phyloP scores from a whole-genome alignment of 2,888 invertebrate species.

The Argynnis bischoffii region DNA sequence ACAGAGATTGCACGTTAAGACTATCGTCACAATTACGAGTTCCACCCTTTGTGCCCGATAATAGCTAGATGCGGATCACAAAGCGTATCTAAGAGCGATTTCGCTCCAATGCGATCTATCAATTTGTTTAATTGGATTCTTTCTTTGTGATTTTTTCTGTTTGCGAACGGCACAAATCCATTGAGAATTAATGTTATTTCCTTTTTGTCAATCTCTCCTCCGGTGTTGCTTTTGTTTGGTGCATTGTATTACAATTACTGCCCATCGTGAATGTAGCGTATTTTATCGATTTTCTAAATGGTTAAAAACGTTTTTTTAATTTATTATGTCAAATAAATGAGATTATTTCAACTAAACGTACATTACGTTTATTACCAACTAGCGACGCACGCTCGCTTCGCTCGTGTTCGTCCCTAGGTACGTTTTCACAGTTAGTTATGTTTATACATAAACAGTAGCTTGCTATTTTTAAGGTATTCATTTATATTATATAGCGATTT shows the following conservation, averaged over 20 bases:
- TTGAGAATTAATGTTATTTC: constrained; percentile 66
- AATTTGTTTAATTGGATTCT: constrained; percentile 79
- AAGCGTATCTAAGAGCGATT: constrained; percentile 56
- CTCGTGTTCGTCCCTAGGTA: no score
- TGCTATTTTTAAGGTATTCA: no score
- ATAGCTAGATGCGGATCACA: constrained; percentile 69
- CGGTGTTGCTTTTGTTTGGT: constrained; percentile 42
- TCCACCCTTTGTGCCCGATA: constrained; percentile 63
- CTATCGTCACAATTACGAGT: constrained; percentile 48
- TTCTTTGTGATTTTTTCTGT: constrained; percentile 66
- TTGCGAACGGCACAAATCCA: constrained; percentile 60
- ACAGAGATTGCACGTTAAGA: not conserved
- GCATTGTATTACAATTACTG: constrained; percentile 44
- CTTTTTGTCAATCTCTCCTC: constrained; percentile 50
- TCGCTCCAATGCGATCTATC: constrained; percentile 63
- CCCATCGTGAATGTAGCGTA: constrained; percentile 21
- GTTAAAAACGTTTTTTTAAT: constrained; percentile 5
- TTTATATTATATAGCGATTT: no score
- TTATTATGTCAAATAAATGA: no score
- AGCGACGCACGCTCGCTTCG: no score
- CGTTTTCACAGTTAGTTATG: no score
- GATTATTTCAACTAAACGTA: no score
- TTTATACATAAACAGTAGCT: no score
- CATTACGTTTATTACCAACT: no score
- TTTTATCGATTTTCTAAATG: constrained; percentile 15